Percentiles rank a stretch among this genome's conserved stretches.
Evolutionary conservation across 2,113 vertebrate genomes (phyloP).

Genomic region (Toxotes chatareus): DNA sequence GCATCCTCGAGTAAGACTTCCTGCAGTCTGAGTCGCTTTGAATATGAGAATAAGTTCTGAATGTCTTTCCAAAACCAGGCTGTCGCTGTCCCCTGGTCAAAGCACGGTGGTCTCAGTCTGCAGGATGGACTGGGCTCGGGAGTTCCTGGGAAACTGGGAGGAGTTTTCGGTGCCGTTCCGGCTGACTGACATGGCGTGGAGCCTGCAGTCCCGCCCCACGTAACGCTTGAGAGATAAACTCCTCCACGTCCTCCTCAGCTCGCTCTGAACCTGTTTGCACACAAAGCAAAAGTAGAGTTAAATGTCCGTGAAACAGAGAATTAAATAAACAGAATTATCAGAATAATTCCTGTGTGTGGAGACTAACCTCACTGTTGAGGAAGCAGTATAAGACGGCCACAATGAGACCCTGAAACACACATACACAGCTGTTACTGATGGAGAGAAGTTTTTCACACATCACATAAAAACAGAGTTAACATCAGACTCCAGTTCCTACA

Average conservation of each 20-base stretch:
- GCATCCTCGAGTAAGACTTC: constrained; percentile 2
- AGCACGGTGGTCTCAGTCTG: constrained; percentile 92
- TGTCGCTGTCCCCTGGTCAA: constrained; percentile 59
- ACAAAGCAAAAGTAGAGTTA: neutral
- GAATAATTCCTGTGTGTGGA: neutral
- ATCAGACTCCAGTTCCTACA: neutral
- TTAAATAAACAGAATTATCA: no score
- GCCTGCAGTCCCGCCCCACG: constrained; percentile 80
- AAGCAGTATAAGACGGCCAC: constrained; percentile 94
- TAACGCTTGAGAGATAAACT: constrained; percentile 84
- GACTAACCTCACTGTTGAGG: constrained; percentile 92
- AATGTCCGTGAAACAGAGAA: neutral
- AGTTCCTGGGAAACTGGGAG: constrained; percentile 81
- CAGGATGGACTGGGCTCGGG: constrained; percentile 89
- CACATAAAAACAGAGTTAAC: no score
- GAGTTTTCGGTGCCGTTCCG: constrained; percentile 84
- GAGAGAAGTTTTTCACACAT: neutral
- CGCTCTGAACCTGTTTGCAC: constrained; percentile 86
- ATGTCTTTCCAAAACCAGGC: neutral
- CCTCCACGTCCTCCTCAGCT: constrained; percentile 90
- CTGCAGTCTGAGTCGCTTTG: neutral
- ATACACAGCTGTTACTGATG: constrained; percentile 5
- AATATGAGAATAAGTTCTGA: neutral
- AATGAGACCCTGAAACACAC: constrained; percentile 87
- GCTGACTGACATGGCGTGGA: constrained; percentile 83